Conservation (phyloP, 2,797 vertebrate genomes). For the Fundulus diaphanus region DNA sequence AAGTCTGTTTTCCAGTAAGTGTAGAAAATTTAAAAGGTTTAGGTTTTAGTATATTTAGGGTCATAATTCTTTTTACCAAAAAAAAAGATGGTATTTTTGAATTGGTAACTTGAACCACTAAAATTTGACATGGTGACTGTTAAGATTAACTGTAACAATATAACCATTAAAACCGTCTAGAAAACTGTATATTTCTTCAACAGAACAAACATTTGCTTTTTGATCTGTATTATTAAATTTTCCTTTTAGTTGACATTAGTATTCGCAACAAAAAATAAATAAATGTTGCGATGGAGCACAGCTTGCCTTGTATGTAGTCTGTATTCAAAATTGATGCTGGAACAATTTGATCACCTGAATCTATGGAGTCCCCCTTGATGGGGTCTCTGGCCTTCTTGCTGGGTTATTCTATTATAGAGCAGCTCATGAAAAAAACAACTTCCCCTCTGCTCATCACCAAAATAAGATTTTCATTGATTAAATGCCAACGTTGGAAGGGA, state of each 20-base stretch:
- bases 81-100: background rate
- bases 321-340: conserved; percentile 63
- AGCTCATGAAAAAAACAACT: conserved; percentile 77
- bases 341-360: conserved; percentile 72
- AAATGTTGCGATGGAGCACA: conserved; percentile 24
- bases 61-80: no score
- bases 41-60: no score
- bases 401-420: conserved; percentile 72
- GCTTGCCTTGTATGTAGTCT: conserved; percentile 32
- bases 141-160: background rate
- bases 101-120: background rate
- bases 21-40: background rate
- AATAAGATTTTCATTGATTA: conserved; percentile 86
- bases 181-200: background rate
- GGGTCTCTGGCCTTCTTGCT: conserved; percentile 68
- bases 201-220: no score
- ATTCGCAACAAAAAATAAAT: conserved; percentile 21
- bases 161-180: background rate
- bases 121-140: background rate
- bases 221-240: conserved; percentile 23
- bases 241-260: conserved; percentile 47
- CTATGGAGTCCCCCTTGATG: conserved; percentile 65
- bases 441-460: conserved; percentile 74
- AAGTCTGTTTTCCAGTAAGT: background rate
- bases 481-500: conserved; percentile 74